Percentiles rank a stretch among this genome's conserved stretches.
These are phyloP conservation scores for Ennomos quercinarius DNA, from an alignment of 2,888 invertebrate genomes.

Conservation along the genomic window DNA sequence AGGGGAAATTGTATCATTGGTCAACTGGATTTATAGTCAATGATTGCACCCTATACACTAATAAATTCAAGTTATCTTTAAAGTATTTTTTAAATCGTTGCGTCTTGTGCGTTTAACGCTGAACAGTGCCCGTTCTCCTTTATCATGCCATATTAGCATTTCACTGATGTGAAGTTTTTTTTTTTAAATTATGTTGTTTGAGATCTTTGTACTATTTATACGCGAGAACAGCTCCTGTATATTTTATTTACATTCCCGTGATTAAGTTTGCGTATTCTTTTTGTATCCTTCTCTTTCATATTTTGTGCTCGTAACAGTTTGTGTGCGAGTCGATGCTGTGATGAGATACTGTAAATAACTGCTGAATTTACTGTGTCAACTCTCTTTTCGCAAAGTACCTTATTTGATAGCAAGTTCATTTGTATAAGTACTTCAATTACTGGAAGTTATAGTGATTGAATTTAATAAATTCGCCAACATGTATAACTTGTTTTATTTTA, in stretches of 20 bases:
- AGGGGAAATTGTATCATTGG: no score
- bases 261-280: constrained; percentile 44
- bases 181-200: constrained; percentile 19
- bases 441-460: constrained; percentile 82
- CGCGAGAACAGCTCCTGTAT: constrained; percentile 31
- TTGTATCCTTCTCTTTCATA: constrained; percentile 45
- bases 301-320: constrained; percentile 44
- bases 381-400: constrained; percentile 69
- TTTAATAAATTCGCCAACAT: constrained; percentile 83
- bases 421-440: constrained; percentile 78
- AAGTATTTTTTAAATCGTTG: background rate
- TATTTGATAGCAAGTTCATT: constrained; percentile 69
- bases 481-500: constrained; percentile 66
- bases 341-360: constrained; percentile 62
- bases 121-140: constrained; percentile 10
- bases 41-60: no score
- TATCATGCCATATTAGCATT: constrained; percentile 38
- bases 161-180: constrained; percentile 36
- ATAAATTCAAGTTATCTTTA: no score
- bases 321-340: constrained; percentile 59
- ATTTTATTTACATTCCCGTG: constrained; percentile 65
- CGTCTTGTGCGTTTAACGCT: background rate
- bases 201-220: constrained; percentile 12
- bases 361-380: constrained; percentile 56
- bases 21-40: no score